Base-by-base conservation (phyloP, 2,113 vertebrate species). In the Manacus vitellinus region DNA sequence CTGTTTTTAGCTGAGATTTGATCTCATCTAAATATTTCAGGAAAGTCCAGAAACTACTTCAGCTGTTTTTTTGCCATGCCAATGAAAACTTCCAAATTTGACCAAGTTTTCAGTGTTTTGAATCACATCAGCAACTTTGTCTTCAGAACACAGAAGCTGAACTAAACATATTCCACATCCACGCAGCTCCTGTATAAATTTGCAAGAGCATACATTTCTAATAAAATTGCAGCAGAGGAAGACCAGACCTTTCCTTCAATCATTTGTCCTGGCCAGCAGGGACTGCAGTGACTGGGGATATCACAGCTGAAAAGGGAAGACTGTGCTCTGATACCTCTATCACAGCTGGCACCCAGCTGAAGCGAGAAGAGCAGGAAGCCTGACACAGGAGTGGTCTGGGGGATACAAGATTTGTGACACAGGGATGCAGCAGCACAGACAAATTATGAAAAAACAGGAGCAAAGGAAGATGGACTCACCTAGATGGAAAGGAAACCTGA, bases 381-480 rank as follows among this genome's bases (percentile, higher is more conserved):
- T 62, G 58, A 47, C 85, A 95, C 59, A 71, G 62, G 43, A 86
- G 39, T 18, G 43, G 39, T 59, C 76, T 71, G 76, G 74, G 21
- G 68, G 33, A 31, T 58, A 70, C 46, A 39, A 70, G 51, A 63
- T 47, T 77, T 71, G 47, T 71, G 79, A 86, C 37, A 62, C 0
- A 71, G 63, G 78, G 55, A 83, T 61, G 73, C 63, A 91, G 82
- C 88, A 80, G 85, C 44, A 33, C 75, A 93, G 90, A 73, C 43
- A 93, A 93, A 83, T 65, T 41, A 73, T 46, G 88, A 85, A 66
- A 58, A 85, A 81, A 43, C 44, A 74, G 92, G 78, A 92, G 76
- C 67, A 90, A 96, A 96, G 90, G 96, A 92, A 94, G 72, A 94
- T 77, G 72, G 88, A 96, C 95, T 97, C 96, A 97, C 96, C 96